Evolutionary conservation across 2,888 invertebrate species (phyloP).

Genomic region (Luffia ferchaultella): DNA sequence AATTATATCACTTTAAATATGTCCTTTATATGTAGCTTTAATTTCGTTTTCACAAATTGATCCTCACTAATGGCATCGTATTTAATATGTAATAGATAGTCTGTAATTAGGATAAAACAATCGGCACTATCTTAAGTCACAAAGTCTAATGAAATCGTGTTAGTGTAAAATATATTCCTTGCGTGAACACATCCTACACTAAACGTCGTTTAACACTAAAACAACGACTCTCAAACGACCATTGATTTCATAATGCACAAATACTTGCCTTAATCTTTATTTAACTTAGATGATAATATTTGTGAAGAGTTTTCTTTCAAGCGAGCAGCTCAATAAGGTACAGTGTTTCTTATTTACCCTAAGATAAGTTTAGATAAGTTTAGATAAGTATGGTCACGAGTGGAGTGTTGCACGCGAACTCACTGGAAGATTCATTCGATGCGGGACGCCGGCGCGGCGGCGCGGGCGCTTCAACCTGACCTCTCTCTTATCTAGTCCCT

Average conservation of each 20-base stretch:
- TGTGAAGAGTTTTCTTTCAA: conserved; percentile 58
- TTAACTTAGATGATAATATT: conserved; percentile 51
- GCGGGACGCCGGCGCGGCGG: background rate
- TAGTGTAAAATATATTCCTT: conserved; percentile 29
- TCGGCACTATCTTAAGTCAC: background rate
- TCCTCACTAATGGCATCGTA: background rate
- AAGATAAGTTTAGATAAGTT: conserved; percentile 49
- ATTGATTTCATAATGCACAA: conserved; percentile 36
- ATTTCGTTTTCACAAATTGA: background rate
- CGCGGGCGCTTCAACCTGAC: conserved; percentile 12
- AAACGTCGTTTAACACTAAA: conserved; percentile 53
- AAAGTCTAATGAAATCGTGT: background rate
- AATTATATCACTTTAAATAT: conserved; percentile 10
- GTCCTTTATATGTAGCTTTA: background rate
- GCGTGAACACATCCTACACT: conserved; percentile 61
- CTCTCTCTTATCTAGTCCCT: conserved; percentile 23
- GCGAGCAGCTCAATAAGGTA: conserved; percentile 45
- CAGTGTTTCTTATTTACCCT: conserved; percentile 36
- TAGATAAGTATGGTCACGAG: conserved; percentile 55
- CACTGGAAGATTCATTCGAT: background rate
- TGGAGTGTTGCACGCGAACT: conserved; percentile 37
- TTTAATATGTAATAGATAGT: background rate
- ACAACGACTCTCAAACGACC: conserved; percentile 52
- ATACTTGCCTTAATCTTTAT: conserved; percentile 27
- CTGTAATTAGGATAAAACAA: background rate